These are phyloP conservation scores for Drosophila prosaltans DNA, from an alignment of 1,140 invertebrate species.

Conservation along the genomic window DNA sequence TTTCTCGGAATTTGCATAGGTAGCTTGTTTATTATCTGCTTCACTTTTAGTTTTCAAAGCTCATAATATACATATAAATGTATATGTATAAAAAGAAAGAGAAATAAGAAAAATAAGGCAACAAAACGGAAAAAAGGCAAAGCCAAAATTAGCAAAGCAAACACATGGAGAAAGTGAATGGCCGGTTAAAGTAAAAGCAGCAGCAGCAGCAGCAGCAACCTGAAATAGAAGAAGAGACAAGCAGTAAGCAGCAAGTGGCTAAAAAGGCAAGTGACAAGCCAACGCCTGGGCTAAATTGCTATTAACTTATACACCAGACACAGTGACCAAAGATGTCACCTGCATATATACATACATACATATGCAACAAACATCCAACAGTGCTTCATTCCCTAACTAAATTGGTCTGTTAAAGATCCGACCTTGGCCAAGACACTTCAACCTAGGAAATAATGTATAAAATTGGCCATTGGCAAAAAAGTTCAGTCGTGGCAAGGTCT, in stretches of 20 bases:
- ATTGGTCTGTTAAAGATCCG: not conserved
- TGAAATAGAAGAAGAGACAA: not conserved
- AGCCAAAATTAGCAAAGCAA: slow-evolving; percentile 76
- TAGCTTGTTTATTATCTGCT: slow-evolving; percentile 49
- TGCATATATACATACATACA: not conserved
- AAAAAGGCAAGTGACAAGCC: slow-evolving; percentile 61
- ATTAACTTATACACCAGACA: not conserved
- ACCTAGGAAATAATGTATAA: not conserved
- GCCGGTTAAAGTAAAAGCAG: slow-evolving; percentile 73
- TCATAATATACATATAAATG: slow-evolving; percentile 13
- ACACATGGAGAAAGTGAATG: slow-evolving; percentile 77
- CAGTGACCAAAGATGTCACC: not conserved
- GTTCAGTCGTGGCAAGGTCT: not conserved
- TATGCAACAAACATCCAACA: not conserved
- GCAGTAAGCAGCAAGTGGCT: not conserved
- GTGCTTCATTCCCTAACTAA: slow-evolving; percentile 5
- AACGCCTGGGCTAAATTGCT: slow-evolving; percentile 43
- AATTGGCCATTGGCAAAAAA: not conserved
- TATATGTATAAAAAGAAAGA: slow-evolving; percentile 22
- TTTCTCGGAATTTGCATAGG: slow-evolving; percentile 59
- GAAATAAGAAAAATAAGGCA: slow-evolving; percentile 16
- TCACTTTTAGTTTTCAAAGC: slow-evolving; percentile 50
- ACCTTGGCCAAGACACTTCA: not conserved
- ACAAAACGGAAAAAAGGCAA: slow-evolving; percentile 35
- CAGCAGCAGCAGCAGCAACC: slow-evolving; percentile 46